These are phyloP conservation scores for Promerops cafer DNA, from an alignment of 2,113 vertebrate species.

Conservation along the genomic window DNA sequence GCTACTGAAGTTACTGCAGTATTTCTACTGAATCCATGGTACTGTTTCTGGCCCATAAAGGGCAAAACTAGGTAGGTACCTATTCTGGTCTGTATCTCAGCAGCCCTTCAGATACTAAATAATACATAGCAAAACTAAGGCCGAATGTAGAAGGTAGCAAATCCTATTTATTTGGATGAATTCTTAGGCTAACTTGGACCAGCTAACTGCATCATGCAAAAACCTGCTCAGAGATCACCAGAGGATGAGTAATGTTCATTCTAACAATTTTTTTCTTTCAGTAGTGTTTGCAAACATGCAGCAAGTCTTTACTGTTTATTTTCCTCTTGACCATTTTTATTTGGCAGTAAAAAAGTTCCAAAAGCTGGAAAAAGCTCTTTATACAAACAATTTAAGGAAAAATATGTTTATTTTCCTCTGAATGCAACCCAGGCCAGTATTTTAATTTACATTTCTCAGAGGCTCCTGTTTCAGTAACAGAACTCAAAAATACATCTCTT, in stretches of 20 bases:
- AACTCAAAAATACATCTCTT: not conserved
- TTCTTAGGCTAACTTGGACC: not conserved
- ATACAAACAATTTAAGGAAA: not conserved
- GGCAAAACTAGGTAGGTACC: not conserved
- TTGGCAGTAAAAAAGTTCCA: not conserved
- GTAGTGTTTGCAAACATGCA: not conserved
- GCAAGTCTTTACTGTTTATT: not conserved
- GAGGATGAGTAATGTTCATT: not conserved
- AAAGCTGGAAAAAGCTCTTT: not conserved
- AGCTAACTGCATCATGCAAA: not conserved
- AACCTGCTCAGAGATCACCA: not conserved
- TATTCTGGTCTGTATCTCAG: not conserved
- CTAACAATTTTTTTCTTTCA: not conserved
- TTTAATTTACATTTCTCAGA: not conserved
- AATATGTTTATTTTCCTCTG: not conserved
- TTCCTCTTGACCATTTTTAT: not conserved
- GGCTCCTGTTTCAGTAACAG: not conserved
- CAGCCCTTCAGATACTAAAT: not conserved
- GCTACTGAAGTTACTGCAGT: not conserved
- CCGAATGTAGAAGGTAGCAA: not conserved
- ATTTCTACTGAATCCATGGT: not conserved
- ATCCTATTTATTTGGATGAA: not conserved
- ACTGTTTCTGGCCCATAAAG: not conserved
- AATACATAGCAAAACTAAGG: not conserved
- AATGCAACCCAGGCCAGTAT: not conserved